A percentile compares a stretch with the other conserved stretches of the same genome.
Conservation (phyloP, 2,797 vertebrate species). For the Aulostomus chinensis region DNA sequence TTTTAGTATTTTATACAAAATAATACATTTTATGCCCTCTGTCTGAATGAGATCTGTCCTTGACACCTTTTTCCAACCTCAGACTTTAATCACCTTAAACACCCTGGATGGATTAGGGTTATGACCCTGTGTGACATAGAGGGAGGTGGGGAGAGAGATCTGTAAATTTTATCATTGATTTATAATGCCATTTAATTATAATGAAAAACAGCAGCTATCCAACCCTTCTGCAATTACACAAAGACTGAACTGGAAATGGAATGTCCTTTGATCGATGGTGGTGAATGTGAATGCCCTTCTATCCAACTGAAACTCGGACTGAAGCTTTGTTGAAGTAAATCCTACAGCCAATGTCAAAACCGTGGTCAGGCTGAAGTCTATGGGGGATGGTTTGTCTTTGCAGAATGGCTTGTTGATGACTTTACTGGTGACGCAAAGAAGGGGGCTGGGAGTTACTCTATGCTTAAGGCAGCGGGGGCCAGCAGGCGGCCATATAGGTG, state of each 20-base stretch:
- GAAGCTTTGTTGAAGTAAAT: slow-evolving; percentile 25
- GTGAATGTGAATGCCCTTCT: background rate
- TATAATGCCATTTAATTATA: slow-evolving; percentile 78
- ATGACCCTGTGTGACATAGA: slow-evolving; percentile 79
- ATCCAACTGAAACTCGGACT: background rate
- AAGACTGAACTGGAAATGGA: slow-evolving; percentile 29
- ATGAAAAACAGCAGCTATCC: slow-evolving; percentile 71
- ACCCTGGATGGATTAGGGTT: slow-evolving; percentile 87
- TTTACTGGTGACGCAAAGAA: slow-evolving; percentile 83
- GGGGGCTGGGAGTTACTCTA: slow-evolving; percentile 77
- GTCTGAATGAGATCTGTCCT: slow-evolving; percentile 79
- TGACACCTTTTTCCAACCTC: slow-evolving; percentile 80
- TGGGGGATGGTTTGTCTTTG: slow-evolving; percentile 66
- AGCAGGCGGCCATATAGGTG: slow-evolving; percentile 77
- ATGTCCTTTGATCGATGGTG: slow-evolving; percentile 6
- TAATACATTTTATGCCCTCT: slow-evolving; percentile 16
- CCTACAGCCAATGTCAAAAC: slow-evolving; percentile 74
- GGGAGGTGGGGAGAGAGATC: slow-evolving; percentile 68
- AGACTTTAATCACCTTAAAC: slow-evolving; percentile 82
- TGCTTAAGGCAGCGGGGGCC: slow-evolving; percentile 80
- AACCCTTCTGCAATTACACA: slow-evolving; percentile 12
- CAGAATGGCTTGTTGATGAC: slow-evolving; percentile 71
- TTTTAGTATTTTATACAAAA: background rate
- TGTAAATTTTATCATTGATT: slow-evolving; percentile 89
- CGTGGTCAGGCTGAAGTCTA: slow-evolving; percentile 84